Percentiles rank a stretch among this genome's conserved stretches.
These are phyloP conservation scores for Podilymbus podiceps DNA, from an alignment of 2,113 vertebrate genomes.

Conservation along the genomic window DNA sequence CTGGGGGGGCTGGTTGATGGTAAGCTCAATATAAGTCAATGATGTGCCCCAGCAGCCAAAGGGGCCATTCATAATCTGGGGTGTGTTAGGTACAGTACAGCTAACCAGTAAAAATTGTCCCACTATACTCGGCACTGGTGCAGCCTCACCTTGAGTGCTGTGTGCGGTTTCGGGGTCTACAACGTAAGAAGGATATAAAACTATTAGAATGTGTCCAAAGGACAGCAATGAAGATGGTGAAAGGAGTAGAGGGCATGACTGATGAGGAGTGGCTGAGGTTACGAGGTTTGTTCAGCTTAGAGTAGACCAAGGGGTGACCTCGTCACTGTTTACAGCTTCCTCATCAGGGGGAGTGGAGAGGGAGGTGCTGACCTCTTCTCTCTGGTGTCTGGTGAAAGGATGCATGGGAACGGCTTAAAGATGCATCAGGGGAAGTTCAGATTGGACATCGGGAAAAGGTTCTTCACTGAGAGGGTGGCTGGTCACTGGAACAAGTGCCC, in stretches of 20 bases:
- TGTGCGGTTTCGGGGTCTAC: background rate
- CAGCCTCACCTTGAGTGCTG: background rate
- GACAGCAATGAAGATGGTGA: background rate
- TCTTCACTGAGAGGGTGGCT: background rate
- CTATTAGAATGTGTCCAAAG: background rate
- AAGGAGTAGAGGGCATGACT: background rate
- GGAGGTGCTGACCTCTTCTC: background rate
- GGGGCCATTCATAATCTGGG: background rate
- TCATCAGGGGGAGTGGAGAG: background rate
- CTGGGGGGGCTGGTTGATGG: background rate
- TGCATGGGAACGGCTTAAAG: background rate
- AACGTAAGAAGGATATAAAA: background rate
- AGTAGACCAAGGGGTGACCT: background rate
- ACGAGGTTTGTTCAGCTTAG: background rate
- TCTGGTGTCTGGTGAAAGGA: background rate
- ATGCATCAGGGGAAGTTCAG: background rate
- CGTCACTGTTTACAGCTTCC: background rate
- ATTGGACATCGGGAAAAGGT: background rate
- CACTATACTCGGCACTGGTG: background rate
- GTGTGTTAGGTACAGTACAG: background rate
- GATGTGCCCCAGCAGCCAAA: background rate
- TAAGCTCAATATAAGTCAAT: background rate
- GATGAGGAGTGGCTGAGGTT: background rate
- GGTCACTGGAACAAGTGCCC: background rate
- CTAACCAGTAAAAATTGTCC: background rate